phyloP scores from a whole-genome alignment of 2,113 vertebrate species.

The Blennius ocellaris region DNA sequence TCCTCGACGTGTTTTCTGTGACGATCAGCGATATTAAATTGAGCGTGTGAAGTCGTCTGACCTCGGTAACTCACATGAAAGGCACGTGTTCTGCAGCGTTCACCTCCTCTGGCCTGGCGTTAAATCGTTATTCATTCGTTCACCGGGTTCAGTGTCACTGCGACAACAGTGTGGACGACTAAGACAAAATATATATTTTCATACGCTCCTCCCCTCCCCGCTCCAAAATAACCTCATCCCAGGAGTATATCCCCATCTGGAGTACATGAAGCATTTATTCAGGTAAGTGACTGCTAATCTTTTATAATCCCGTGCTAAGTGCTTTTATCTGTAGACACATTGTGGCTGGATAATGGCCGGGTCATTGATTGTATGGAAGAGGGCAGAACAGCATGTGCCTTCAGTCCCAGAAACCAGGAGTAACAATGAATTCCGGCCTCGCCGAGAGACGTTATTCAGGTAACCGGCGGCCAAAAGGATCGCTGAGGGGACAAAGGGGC shows the following conservation, averaged over 20 bases:
- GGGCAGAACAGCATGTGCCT: conserved; percentile 44
- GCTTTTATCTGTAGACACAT: conserved; percentile 66
- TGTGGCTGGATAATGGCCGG: conserved; percentile 59
- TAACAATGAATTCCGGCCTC: conserved; percentile 26
- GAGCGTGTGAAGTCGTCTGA: neutral
- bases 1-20: too few relatives aligned
- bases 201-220: neutral
- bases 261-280: conserved; percentile 55
- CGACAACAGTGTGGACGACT: conserved; percentile 19
- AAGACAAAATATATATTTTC: conserved; percentile 21
- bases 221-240: conserved; percentile 16
- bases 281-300: conserved; percentile 74
- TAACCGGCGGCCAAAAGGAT: conserved; percentile 5
- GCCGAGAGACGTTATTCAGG: conserved; percentile 13
- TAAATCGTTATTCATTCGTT: conserved; percentile 19
- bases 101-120: conserved; percentile 13
- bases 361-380: conserved; percentile 39
- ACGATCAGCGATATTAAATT: neutral
- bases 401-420: conserved; percentile 31
- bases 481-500: conserved; percentile 11
- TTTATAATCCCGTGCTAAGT: conserved; percentile 69
- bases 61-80: conserved; percentile 49
- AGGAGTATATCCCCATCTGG: conserved; percentile 45
- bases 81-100: conserved; percentile 63
- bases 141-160: conserved; percentile 7